Evolutionary conservation across 2,797 vertebrate species (phyloP), one percentile per base, ranked within the genome.

Genomic region (Eupleurogrammus muticus): DNA sequence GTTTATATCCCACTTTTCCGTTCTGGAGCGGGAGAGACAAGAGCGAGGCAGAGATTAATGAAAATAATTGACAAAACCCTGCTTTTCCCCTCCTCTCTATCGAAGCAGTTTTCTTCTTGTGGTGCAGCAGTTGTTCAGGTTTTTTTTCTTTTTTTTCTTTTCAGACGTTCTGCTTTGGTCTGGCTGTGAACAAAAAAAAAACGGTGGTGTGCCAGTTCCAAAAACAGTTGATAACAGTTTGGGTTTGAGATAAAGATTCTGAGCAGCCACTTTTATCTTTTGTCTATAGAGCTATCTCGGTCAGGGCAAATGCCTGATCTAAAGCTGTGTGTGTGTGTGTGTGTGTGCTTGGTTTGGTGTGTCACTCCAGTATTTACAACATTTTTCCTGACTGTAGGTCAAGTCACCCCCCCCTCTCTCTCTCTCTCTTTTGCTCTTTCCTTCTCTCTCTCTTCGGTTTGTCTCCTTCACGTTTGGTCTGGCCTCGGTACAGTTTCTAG

Each of bases 51-150:
- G 48, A 55, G 17, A 64, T 66, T 21, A 48, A 67, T 50, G 59
- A 78, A 77, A 85, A 87, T 74, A 64, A 82, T 61, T 75, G 60
- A 70, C 65, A 72, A 62, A 91, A 80, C 79, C 75, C 60, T 83
- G 73, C 67, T 73, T 82, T 84, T 59, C 64, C 54, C 61, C 56
- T 64, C 54, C 59, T 51, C 44, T 60, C 46, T 66, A 48, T 58
- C 47, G 70, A 59, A 65, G 61, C 24, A 44, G 4, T 78, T 80
- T 61, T 76, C 42, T 70, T 63, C 46, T 35, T 56, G 58, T 5
- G 24, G 38, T 64, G 47, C 35, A 46, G 8, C 36, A 53, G 63
- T 57, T 3, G 28, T 60, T 66, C 58, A 50, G 53, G 20, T 56
- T 73, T 66, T 66, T 42, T 28, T 28, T 28, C n/a, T n/a, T n/a